Percentiles rank a stretch among this genome's conserved stretches.
Evolutionary conservation across 2,113 vertebrate genomes (phyloP).

Genomic region (Silurus asotus): DNA sequence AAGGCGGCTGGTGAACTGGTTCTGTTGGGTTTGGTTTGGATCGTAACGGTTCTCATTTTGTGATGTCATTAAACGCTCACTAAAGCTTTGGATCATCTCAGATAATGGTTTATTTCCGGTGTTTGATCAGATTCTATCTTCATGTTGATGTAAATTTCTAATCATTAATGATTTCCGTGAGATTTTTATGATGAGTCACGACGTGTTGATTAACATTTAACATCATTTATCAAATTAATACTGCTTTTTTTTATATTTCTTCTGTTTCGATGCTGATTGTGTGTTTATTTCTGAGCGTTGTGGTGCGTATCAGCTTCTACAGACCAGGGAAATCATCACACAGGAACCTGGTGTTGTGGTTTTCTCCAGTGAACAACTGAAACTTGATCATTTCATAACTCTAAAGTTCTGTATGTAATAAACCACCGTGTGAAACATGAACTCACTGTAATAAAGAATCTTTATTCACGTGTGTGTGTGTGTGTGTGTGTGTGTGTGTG

Average conservation of each 20-base stretch:
- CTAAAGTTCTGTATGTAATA: background rate
- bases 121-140: background rate
- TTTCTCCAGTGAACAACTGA: background rate
- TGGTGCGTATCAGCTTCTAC: too few species aligned
- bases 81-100: background rate
- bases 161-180: background rate
- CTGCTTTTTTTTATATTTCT: background rate
- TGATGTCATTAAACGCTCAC: background rate
- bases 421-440: background rate
- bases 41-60: too few species aligned
- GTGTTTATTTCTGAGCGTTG: background rate
- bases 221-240: background rate
- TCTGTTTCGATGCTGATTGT: background rate
- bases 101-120: background rate
- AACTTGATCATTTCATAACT: background rate
- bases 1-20: background rate
- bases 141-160: background rate
- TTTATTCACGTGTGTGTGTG: background rate
- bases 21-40: background rate
- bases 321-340: background rate
- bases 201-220: background rate
- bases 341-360: background rate
- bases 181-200: background rate
- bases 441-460: background rate
- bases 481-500: conserved; percentile 1